Conservation (phyloP, 2,113 vertebrate genomes). For the Elaphurus davidianus region DNA sequence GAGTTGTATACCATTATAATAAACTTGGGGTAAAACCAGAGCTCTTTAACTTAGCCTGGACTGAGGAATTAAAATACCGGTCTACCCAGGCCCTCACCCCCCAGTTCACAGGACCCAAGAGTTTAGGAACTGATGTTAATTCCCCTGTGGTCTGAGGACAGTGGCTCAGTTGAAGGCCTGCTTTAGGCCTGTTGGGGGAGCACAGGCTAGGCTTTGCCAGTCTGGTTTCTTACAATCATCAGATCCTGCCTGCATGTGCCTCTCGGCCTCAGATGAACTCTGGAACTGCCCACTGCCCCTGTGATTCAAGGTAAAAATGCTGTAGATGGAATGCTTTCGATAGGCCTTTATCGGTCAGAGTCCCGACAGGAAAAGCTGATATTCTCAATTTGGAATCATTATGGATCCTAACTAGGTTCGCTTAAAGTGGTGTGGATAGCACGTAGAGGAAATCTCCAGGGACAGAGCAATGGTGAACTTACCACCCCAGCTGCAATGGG, state of each 20-base stretch:
- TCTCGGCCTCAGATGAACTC: not conserved
- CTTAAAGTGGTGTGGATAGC: not conserved
- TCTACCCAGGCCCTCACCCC: not conserved
- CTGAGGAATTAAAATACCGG: slow-evolving; percentile 1
- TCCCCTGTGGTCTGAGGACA: not conserved
- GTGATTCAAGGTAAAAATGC: not conserved
- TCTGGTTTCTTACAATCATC: not conserved
- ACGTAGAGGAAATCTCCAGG: not conserved
- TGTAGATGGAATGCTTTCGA: not conserved
- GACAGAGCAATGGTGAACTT: not conserved
- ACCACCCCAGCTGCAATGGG: not conserved
- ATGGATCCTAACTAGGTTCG: not conserved
- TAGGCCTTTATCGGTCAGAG: not conserved
- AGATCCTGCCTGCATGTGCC: not conserved
- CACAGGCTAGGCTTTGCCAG: not conserved
- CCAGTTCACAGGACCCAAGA: not conserved
- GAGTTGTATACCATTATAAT: not conserved
- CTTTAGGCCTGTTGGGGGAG: not conserved
- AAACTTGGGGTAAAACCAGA: not conserved
- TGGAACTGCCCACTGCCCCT: not conserved
- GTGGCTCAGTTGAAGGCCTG: not conserved
- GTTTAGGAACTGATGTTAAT: not conserved
- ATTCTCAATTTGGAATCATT: slow-evolving; percentile 18
- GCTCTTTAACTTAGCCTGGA: not conserved
- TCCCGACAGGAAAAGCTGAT: not conserved